These are phyloP conservation scores for Malacoraja senta DNA, from an alignment of 2,797 vertebrate genomes.

Conservation along the genomic window DNA sequence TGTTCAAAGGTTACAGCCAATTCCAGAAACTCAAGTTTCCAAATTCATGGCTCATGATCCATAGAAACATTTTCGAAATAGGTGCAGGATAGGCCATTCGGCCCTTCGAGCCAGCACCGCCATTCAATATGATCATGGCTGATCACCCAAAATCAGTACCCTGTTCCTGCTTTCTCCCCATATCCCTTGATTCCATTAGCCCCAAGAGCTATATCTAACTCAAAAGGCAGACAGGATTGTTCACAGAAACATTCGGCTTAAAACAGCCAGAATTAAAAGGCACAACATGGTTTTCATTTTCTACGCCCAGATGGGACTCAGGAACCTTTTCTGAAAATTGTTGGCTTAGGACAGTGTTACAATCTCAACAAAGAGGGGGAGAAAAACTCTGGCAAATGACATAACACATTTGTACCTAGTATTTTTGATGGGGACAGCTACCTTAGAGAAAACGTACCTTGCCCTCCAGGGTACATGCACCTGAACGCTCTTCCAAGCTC, in stretches of 20 bases:
- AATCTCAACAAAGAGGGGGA: too few species aligned
- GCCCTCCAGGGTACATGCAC: conserved; percentile 95
- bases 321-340: neutral
- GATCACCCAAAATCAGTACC: too few species aligned
- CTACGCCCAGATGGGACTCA: neutral
- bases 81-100: too few species aligned
- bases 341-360: neutral
- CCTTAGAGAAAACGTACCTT: conserved; percentile 60
- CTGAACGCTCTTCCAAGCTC: conserved; percentile 89
- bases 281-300: neutral
- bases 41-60: neutral
- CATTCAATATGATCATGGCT: too few species aligned
- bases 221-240: neutral
- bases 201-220: too few species aligned
- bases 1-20: neutral
- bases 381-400: neutral
- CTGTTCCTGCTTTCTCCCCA: too few species aligned
- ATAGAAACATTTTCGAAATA: too few species aligned
- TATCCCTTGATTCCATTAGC: too few species aligned
- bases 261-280: neutral
- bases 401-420: neutral
- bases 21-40: neutral
- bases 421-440: neutral
- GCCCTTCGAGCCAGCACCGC: too few species aligned
- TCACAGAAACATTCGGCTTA: neutral